Conservation (phyloP, 2,113 vertebrate species). For the Salvelinus fontinalis region DNA sequence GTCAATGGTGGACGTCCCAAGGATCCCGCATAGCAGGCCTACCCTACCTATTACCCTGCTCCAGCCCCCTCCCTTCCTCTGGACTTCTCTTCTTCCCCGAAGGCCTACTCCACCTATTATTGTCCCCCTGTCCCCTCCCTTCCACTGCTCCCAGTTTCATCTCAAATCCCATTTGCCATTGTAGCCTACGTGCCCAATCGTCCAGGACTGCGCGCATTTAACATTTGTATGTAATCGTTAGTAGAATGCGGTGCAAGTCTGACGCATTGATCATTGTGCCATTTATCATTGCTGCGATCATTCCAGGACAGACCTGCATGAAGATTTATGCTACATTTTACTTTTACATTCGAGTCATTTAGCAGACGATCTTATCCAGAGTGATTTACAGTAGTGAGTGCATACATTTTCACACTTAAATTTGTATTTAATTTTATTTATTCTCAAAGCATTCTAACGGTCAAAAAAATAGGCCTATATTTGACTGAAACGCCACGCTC, state of each 20-base stretch:
- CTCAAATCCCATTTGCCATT: conserved; percentile 83
- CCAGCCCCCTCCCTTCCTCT: conserved; percentile 26
- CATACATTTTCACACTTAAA: too few relatives aligned
- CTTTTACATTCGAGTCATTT: too few relatives aligned
- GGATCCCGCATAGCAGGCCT: too few relatives aligned
- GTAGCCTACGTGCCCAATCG: conserved; percentile 76
- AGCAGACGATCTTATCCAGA: too few relatives aligned
- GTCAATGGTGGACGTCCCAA: too few relatives aligned
- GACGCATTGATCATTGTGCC: conserved; percentile 67
- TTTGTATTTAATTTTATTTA: not conserved
- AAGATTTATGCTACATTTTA: conserved; percentile 2
- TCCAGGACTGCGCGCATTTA: conserved; percentile 77
- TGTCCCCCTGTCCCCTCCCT: conserved; percentile 36
- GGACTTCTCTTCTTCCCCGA: too few relatives aligned
- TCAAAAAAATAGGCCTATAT: not conserved
- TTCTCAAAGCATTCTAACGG: not conserved
- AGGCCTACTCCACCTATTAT: conserved; percentile 6
- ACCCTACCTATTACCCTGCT: not conserved
- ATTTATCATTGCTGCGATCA: conserved; percentile 24
- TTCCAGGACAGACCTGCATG: conserved; percentile 19
- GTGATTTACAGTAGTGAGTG: too few relatives aligned
- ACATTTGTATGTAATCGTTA: conserved; percentile 85
- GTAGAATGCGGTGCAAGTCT: conserved; percentile 75
- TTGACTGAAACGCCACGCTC: too few relatives aligned
- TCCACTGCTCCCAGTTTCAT: conserved; percentile 59